Conservation (phyloP, 2,888 invertebrate genomes). For the Epirrita christyi region DNA sequence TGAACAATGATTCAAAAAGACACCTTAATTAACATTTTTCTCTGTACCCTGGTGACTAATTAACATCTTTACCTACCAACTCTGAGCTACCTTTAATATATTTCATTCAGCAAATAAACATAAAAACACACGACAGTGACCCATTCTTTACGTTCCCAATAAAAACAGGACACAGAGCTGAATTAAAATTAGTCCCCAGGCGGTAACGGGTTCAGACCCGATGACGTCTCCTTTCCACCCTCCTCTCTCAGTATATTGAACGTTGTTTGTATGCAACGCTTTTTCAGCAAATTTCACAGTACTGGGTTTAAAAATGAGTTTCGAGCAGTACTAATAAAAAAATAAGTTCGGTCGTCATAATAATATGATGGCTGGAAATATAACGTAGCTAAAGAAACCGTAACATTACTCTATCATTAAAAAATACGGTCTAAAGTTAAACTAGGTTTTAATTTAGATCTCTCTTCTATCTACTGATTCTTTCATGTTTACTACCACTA, state of each 20-base stretch:
- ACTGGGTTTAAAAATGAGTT: not conserved
- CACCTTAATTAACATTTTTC: too few relatives aligned
- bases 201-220: constrained; percentile 26
- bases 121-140: constrained; percentile 14
- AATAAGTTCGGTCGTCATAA: too few relatives aligned
- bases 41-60: constrained; percentile 9
- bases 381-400: too few relatives aligned
- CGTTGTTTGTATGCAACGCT: constrained; percentile 23
- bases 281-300: constrained; percentile 7
- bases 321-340: not conserved
- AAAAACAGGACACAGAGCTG: constrained; percentile 28
- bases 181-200: constrained; percentile 32
- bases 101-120: constrained; percentile 15
- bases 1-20: too few relatives aligned
- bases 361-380: too few relatives aligned
- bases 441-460: too few relatives aligned
- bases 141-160: constrained; percentile 25
- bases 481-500: too few relatives aligned
- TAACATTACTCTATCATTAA: too few relatives aligned
- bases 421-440: too few relatives aligned
- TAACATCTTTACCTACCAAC: not conserved
- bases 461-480: too few relatives aligned
- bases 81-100: constrained; percentile 3
- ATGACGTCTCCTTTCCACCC: constrained; percentile 24
- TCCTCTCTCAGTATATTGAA: constrained; percentile 4